phyloP scores from a whole-genome alignment of 2,797 vertebrate species.

The Macroramphosus scolopax region DNA sequence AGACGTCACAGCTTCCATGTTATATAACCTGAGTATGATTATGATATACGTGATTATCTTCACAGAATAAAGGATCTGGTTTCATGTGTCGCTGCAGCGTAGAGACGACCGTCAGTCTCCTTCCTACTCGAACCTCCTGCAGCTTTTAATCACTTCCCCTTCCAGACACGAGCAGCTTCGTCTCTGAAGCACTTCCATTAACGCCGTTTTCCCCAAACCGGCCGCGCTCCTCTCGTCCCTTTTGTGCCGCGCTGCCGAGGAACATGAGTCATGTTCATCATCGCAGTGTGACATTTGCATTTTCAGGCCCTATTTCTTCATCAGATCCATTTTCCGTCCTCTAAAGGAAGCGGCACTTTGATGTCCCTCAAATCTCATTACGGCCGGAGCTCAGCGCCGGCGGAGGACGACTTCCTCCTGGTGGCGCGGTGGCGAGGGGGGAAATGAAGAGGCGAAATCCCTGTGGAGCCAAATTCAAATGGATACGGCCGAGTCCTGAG shows the following conservation, averaged over 20 bases:
- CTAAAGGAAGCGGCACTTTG: constrained; percentile 73
- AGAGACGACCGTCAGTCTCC: too few species aligned
- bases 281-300: constrained; percentile 70
- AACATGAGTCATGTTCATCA: constrained; percentile 64
- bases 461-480: constrained; percentile 56
- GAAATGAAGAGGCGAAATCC: constrained; percentile 67
- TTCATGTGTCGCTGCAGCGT: too few species aligned
- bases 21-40: too few species aligned
- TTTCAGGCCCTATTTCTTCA: constrained; percentile 68
- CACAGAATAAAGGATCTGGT: too few species aligned
- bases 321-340: constrained; percentile 64
- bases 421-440: constrained; percentile 38
- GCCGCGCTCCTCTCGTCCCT: constrained; percentile 28
- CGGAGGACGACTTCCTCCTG: constrained; percentile 64
- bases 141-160: constrained; percentile 29
- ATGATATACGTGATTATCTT: too few species aligned
- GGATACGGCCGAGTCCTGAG: constrained; percentile 41
- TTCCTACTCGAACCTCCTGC: neutral
- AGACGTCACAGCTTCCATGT: too few species aligned
- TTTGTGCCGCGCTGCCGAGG: constrained; percentile 56
- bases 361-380: constrained; percentile 82
- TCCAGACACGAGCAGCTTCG: constrained; percentile 28
- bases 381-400: constrained; percentile 42
- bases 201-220: constrained; percentile 29
- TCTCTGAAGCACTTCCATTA: constrained; percentile 38